These are phyloP conservation scores for Styela plicata DNA, from an alignment of 23 tunicate species.

Conservation along the genomic window DNA sequence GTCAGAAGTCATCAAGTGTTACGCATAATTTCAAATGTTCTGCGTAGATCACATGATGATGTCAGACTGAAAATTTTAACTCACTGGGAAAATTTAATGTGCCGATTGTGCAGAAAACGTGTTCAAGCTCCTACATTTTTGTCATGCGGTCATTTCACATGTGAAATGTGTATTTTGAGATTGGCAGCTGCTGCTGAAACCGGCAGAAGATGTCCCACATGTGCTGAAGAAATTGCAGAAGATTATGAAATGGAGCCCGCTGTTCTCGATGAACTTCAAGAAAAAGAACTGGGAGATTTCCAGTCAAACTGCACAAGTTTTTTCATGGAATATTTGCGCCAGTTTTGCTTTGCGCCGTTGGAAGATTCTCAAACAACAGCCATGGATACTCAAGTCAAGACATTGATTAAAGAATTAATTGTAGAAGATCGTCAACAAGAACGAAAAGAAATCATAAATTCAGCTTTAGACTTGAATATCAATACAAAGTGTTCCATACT, in stretches of 20 bases:
- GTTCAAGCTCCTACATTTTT: conserved; percentile 29
- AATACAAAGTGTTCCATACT: background rate
- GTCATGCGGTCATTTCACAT: conserved; percentile 52
- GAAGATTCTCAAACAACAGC: background rate
- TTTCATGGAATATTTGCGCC: conserved; percentile 62
- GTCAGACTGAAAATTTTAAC: conserved; percentile 37
- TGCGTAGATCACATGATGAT: conserved; percentile 35
- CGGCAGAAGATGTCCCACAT: conserved; percentile 43
- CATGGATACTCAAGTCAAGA: conserved; percentile 1
- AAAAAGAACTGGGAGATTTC: conserved; percentile 34
- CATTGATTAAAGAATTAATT: background rate
- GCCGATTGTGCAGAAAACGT: conserved; percentile 37
- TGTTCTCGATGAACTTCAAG: conserved; percentile 22
- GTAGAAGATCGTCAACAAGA: background rate
- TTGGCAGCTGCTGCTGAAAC: background rate
- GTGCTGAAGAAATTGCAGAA: conserved; percentile 16
- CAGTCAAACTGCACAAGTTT: conserved; percentile 53
- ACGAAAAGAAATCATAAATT: background rate
- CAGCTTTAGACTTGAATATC: conserved; percentile 5
- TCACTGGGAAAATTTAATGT: conserved; percentile 40
- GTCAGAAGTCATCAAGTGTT: conserved; percentile 33
- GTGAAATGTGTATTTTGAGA: conserved; percentile 29
- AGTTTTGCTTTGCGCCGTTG: conserved; percentile 44
- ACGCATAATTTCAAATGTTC: conserved; percentile 31
- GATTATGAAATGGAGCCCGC: conserved; percentile 15